phyloP scores from a whole-genome alignment of 1,140 invertebrate species.

The Trichogramma pretiosum region DNA sequence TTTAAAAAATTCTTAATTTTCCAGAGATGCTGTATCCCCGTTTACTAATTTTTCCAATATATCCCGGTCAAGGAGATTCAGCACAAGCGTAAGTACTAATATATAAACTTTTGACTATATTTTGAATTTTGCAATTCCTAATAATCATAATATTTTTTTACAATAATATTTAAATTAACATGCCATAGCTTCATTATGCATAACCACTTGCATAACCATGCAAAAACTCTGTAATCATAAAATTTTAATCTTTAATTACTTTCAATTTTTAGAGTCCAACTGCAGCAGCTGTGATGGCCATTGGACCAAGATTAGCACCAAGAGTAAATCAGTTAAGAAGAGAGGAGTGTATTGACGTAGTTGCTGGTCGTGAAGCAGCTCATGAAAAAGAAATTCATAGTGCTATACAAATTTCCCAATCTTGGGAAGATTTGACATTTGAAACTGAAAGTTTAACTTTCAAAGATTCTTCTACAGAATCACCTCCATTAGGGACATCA shows the following conservation, averaged over 20 bases:
- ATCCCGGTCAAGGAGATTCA: constrained; percentile 66
- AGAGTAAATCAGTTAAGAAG: constrained; percentile 76
- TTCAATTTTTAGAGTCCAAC: no score
- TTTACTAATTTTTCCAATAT: constrained; percentile 54
- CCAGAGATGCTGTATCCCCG: constrained; percentile 44
- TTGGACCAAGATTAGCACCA: constrained; percentile 65
- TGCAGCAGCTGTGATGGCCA: no score
- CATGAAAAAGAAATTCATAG: constrained; percentile 81
- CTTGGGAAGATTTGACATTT: constrained; percentile 77
- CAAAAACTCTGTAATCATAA: no score
- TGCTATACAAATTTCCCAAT: constrained; percentile 83
- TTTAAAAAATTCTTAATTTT: no score
- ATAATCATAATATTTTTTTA: no score
- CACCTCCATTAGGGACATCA: constrained; percentile 19
- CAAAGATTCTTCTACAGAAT: constrained; percentile 37
- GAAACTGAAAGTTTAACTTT: constrained; percentile 52
- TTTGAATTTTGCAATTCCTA: no score
- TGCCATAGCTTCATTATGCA: no score
- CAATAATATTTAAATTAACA: no score
- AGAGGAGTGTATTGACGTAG: constrained; percentile 77
- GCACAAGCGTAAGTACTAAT: constrained; percentile 64
- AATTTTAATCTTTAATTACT: no score
- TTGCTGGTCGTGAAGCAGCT: constrained; percentile 73
- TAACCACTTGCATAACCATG: no score
- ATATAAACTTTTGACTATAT: no score